These are phyloP conservation scores for Pinna nobilis DNA, from an alignment of 1,140 invertebrate species.

Conservation along the genomic window DNA sequence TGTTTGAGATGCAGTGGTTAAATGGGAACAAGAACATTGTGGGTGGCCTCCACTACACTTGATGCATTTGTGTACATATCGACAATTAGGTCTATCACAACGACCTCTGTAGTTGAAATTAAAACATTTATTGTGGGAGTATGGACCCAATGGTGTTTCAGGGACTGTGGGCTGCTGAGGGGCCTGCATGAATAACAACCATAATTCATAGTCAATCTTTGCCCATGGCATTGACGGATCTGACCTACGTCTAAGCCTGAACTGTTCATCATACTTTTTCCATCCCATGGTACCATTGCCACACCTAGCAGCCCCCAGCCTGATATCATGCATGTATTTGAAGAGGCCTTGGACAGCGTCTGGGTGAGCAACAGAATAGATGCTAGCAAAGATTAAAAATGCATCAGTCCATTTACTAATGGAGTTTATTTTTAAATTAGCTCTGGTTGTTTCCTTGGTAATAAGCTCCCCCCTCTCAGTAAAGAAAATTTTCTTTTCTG, in stretches of 20 bases:
- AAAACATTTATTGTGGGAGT: not conserved
- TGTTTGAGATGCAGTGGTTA: not conserved
- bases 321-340: constrained; percentile 27
- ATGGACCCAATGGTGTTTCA: not conserved
- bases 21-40: not conserved
- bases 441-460: not conserved
- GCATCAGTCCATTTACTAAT: constrained; percentile 1
- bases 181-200: not conserved
- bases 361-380: not conserved
- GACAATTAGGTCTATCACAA: not conserved
- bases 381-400: constrained; percentile 14
- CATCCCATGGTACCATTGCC: not conserved
- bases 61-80: not conserved
- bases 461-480: not conserved
- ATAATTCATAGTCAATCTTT: constrained; percentile 12
- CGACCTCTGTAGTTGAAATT: not conserved
- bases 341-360: not conserved
- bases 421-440: constrained; percentile 1
- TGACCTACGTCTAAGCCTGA: not conserved
- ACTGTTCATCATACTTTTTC: constrained; percentile 23
- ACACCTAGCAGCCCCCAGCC: not conserved
- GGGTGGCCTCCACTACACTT: not conserved
- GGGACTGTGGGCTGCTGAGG: not conserved
- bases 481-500: not conserved
- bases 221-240: constrained; percentile 3